These are phyloP conservation scores for Coenobita brevimanus DNA, from an alignment of 1,140 invertebrate genomes.

Conservation along the genomic window DNA sequence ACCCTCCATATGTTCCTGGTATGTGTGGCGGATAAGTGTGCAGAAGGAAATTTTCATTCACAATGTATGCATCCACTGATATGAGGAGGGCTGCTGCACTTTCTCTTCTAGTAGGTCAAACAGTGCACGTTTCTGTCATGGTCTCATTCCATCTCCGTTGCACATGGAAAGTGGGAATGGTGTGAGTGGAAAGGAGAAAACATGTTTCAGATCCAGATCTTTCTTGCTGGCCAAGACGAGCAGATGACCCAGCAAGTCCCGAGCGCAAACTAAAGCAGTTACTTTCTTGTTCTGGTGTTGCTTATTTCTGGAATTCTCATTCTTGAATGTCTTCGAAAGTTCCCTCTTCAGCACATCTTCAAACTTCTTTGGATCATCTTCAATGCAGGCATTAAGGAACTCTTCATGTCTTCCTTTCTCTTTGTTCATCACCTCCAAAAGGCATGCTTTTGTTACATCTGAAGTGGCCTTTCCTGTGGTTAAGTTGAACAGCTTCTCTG, in stretches of 20 bases:
- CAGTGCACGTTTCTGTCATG: not conserved
- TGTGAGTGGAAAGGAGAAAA: too few species aligned
- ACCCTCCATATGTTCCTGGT: too few species aligned
- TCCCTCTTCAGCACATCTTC: not conserved
- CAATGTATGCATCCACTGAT: too few species aligned
- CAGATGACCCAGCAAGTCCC: not conserved
- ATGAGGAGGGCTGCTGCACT: not conserved
- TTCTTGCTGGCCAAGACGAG: too few species aligned
- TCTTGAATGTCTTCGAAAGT: not conserved
- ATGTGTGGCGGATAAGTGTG: too few species aligned
- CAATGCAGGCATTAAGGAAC: not conserved
- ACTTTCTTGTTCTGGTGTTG: not conserved
- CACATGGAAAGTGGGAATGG: too few species aligned
- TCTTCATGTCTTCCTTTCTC: not conserved
- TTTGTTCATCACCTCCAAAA: not conserved
- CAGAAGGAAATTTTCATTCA: too few species aligned
- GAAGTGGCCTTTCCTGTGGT: constrained; percentile 2
- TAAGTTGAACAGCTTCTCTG: not conserved
- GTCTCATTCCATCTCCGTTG: too few species aligned
- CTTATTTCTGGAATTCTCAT: not conserved
- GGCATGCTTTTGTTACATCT: not conserved
- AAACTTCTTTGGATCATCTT: not conserved
- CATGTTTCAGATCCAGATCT: not conserved
- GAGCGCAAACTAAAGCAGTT: not conserved
- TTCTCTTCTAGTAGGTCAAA: not conserved